phyloP scores from a whole-genome alignment of 2,113 vertebrate species.

The Okapia johnstoni region DNA sequence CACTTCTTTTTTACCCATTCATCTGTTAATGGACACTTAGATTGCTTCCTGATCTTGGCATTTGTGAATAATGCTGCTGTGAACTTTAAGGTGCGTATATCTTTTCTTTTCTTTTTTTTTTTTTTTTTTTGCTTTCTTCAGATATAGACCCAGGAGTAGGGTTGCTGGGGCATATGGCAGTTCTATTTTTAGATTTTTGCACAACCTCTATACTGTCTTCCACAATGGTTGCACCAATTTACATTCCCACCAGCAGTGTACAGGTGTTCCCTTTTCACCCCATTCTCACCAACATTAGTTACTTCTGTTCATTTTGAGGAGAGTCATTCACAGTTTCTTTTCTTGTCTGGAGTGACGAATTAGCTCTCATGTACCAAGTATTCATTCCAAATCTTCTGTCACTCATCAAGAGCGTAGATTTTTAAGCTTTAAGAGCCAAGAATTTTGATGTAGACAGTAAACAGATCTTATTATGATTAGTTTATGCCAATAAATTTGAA shows the following conservation, averaged over 20 bases:
- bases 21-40: background rate
- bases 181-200: background rate
- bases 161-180: background rate
- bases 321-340: background rate
- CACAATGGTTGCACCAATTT: background rate
- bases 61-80: background rate
- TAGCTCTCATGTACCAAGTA: background rate
- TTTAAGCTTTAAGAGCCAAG: background rate
- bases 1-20: background rate
- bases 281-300: background rate
- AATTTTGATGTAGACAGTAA: background rate
- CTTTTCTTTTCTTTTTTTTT: background rate
- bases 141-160: background rate
- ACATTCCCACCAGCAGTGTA: background rate
- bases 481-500: background rate
- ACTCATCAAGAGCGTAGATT: background rate
- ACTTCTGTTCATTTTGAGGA: background rate
- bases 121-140: background rate
- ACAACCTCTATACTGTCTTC: background rate
- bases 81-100: background rate
- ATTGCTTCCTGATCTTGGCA: background rate
- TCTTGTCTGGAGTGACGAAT: background rate
- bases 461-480: background rate
- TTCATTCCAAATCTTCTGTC: background rate
- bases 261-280: too few species aligned